Evolutionary conservation across 2,797 vertebrate species (phyloP).

Genomic region (Pteropus rufus): DNA sequence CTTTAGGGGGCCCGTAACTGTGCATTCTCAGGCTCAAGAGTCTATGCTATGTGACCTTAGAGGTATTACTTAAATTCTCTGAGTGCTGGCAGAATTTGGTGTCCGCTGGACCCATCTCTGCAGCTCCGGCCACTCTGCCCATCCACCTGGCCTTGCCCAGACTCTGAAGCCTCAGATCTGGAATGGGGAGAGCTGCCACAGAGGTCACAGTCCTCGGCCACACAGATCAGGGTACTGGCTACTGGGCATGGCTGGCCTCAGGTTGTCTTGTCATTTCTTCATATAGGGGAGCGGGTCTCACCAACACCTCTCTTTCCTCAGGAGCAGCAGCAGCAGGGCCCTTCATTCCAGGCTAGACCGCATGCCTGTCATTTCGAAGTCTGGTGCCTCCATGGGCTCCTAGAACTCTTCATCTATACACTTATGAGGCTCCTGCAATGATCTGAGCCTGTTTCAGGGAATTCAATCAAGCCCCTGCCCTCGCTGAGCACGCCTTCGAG

Average conservation of each 20-base stretch:
- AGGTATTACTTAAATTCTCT: no score
- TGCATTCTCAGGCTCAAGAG: neutral
- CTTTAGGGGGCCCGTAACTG: neutral
- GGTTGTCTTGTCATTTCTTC: neutral
- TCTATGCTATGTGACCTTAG: neutral
- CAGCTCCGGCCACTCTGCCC: neutral
- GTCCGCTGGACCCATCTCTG: neutral
- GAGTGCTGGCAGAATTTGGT: neutral
- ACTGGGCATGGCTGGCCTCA: neutral
- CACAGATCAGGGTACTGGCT: no score
- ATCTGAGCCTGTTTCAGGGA: neutral
- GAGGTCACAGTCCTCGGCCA: neutral
- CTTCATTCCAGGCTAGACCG: neutral
- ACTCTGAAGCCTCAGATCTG: neutral
- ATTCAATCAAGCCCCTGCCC: neutral
- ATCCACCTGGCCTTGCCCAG: fast-evolving
- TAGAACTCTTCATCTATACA: fast-evolving
- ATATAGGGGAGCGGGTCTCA: no score
- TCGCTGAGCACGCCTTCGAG: neutral
- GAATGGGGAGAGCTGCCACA: neutral
- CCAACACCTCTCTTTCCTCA: neutral
- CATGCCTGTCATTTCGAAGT: neutral
- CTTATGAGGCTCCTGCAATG: no score
- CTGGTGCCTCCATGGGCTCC: neutral
- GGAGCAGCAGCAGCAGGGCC: neutral